These are phyloP conservation scores for Nomada ruficornis DNA, from an alignment of 2,888 invertebrate species.

Conservation along the genomic window DNA sequence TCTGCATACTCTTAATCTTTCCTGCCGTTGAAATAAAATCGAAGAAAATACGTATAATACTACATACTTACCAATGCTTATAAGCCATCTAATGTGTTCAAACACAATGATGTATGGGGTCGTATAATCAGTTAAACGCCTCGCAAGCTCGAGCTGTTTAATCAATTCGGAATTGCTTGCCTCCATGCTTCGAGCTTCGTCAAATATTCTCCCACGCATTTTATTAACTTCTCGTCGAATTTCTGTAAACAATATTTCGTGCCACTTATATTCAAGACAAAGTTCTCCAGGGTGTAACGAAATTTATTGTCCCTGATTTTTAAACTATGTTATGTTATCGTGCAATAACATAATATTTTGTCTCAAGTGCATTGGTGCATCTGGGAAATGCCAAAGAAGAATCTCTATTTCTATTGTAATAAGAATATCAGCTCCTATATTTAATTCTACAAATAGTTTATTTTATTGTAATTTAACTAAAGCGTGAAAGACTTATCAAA, in stretches of 20 bases:
- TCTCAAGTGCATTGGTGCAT: too few relatives aligned
- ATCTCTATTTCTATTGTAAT: too few relatives aligned
- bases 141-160: slow-evolving; percentile 83
- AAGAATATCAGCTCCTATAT: too few relatives aligned
- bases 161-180: slow-evolving; percentile 87
- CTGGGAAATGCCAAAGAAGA: too few relatives aligned
- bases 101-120: slow-evolving; percentile 85
- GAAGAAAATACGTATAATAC: neutral
- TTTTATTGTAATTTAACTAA: too few relatives aligned
- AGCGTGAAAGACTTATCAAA: too few relatives aligned
- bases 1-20: neutral
- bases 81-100: slow-evolving; percentile 88
- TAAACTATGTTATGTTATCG: too few relatives aligned
- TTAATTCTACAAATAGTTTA: too few relatives aligned
- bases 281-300: too few relatives aligned
- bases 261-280: too few relatives aligned
- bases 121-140: slow-evolving; percentile 71
- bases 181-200: slow-evolving; percentile 86
- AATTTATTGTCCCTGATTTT: too few relatives aligned
- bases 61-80: slow-evolving; percentile 86
- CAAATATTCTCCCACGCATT: slow-evolving; percentile 86
- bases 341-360: slow-evolving; percentile 14
- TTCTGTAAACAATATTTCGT: slow-evolving; percentile 82
- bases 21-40: neutral
- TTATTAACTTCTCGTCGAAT: slow-evolving; percentile 87